phyloP scores from a whole-genome alignment of 2,888 invertebrate species.

The Cantharis rustica region DNA sequence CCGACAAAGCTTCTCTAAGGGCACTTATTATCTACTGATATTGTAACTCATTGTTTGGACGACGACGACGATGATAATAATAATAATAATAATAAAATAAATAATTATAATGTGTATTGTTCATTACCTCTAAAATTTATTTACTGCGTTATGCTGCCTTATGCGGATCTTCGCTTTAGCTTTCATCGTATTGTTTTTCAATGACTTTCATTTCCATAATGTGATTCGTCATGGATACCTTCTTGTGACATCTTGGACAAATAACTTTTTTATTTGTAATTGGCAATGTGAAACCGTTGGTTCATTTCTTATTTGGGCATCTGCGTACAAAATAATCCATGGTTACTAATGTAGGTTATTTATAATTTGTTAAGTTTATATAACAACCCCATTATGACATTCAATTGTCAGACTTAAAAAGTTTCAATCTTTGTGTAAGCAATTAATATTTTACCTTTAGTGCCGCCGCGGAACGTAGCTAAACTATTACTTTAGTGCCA shows the following conservation, averaged over 20 bases:
- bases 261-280: slow-evolving; percentile 53
- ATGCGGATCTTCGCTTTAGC: slow-evolving; percentile 59
- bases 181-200: slow-evolving; percentile 57
- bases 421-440: no score
- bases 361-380: background rate
- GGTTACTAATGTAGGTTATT: background rate
- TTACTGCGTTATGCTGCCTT: slow-evolving; percentile 65
- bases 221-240: slow-evolving; percentile 56
- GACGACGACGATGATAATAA: no score
- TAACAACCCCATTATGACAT: no score
- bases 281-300: slow-evolving; percentile 57
- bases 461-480: no score
- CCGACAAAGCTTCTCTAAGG: no score
- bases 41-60: no score
- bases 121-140: slow-evolving; percentile 61
- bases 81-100: no score
- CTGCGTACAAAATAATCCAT: slow-evolving; percentile 45
- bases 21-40: no score
- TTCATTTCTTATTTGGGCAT: slow-evolving; percentile 60
- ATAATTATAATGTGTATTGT: no score
- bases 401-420: no score
- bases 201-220: slow-evolving; percentile 55
- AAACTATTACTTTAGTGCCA: no score
- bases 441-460: no score
- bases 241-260: slow-evolving; percentile 61